These are phyloP conservation scores for Malurus splendens DNA, from an alignment of 2,797 vertebrate species.

Conservation along the genomic window DNA sequence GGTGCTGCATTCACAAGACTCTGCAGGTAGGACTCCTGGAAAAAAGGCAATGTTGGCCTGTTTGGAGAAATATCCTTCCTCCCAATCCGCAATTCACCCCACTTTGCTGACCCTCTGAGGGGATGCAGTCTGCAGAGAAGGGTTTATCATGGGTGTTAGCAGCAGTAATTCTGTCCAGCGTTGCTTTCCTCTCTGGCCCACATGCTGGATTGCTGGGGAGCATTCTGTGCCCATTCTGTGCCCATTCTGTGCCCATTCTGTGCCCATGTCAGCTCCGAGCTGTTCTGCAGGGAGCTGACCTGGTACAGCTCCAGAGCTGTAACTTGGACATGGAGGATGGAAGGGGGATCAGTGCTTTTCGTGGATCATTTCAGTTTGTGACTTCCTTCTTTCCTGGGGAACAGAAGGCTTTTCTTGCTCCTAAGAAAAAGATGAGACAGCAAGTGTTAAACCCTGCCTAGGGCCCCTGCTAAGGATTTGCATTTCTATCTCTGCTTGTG, in stretches of 20 bases:
- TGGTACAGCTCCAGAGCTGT: neutral
- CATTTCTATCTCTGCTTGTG: neutral
- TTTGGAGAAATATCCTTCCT: neutral
- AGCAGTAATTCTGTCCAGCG: neutral
- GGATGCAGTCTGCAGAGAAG: neutral
- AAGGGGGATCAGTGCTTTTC: neutral
- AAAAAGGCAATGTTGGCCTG: neutral
- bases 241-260: neutral
- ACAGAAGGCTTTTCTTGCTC: neutral
- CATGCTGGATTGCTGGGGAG: neutral
- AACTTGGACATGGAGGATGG: fast-evolving
- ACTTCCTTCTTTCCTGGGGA: neutral
- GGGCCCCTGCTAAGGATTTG: neutral
- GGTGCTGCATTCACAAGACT: neutral
- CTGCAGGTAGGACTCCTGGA: neutral
- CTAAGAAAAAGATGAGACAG: neutral
- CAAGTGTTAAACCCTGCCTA: neutral
- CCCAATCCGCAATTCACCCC: fast-evolving
- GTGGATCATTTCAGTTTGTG: neutral
- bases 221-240: neutral
- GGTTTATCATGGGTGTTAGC: fast-evolving
- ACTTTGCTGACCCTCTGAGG: neutral
- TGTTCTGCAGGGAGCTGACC: neutral
- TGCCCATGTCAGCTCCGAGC: neutral
- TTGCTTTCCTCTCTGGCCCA: neutral